These are phyloP conservation scores for Enteromius treurensis DNA, from an alignment of 2,797 vertebrate species.

Conservation along the genomic window DNA sequence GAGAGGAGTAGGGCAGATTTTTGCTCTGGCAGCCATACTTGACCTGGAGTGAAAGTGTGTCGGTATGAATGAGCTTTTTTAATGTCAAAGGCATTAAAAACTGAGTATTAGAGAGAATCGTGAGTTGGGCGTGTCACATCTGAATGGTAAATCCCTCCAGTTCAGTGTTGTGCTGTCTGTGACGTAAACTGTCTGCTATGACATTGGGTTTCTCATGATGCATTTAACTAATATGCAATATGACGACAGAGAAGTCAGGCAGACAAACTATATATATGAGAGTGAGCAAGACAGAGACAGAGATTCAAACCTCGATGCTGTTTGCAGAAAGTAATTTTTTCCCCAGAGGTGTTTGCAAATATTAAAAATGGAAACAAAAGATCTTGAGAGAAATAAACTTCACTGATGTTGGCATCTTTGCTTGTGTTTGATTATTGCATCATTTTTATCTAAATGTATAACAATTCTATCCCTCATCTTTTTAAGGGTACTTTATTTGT, in stretches of 20 bases:
- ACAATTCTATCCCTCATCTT: background rate
- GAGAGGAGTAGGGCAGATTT: constrained; percentile 46
- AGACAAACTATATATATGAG: constrained; percentile 13
- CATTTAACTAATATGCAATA: constrained; percentile 76
- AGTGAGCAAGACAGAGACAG: constrained; percentile 62
- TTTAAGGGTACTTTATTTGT: background rate
- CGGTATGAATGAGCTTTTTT: constrained; percentile 40
- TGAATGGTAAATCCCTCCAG: constrained; percentile 51
- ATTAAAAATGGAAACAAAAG: constrained; percentile 67
- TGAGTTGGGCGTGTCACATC: constrained; percentile 46
- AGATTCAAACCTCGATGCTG: constrained; percentile 67
- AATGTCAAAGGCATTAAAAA: constrained; percentile 19
- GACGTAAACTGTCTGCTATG: constrained; percentile 65
- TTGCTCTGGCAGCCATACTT: constrained; percentile 43
- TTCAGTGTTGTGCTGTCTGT: constrained; percentile 67
- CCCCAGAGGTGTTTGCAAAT: constrained; percentile 57
- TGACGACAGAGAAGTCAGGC: constrained; percentile 36
- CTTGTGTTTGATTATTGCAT: constrained; percentile 46
- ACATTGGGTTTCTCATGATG: constrained; percentile 66
- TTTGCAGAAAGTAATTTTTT: constrained; percentile 70
- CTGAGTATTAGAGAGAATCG: constrained; percentile 17
- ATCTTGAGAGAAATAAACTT: constrained; percentile 82
- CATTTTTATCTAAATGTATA: background rate
- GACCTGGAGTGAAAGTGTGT: constrained; percentile 42
- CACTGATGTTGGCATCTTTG: constrained; percentile 78